Base-by-base conservation (phyloP, 2,113 vertebrate genomes). In the Lycaon pictus region DNA sequence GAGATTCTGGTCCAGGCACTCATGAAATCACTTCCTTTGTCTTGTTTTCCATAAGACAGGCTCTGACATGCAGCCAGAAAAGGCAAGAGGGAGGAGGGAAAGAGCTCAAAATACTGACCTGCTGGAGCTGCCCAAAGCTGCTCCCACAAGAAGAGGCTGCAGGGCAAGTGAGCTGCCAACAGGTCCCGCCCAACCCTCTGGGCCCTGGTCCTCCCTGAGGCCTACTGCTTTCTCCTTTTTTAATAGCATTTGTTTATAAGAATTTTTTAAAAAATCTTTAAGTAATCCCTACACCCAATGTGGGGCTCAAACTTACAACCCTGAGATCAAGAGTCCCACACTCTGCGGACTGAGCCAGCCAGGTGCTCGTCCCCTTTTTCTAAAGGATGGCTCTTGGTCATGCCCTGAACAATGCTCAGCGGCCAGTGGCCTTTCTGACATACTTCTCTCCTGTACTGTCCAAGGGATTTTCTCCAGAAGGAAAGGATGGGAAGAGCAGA, bases 21-120 rank as follows among this genome's bases (percentile, higher is more conserved):
- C 89, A 92, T 88, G 92, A 95, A 95, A 67, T 96, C 82, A 83
- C 93, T 95, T 93, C 93, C 93, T 97, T 86, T 96, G 77, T 95
- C 94, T 83, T 94, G 81, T 94, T 98, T 93, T 96, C 96, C 84
- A 55, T 48, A 74, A 88, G 85, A 65, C 83, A 72, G 79, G 74
- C 83, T 74, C 94, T 74, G 83, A 95, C 67, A 53, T 0, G 27
- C n/a, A 20, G 84, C 94, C 96, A 93, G 90, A 9, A 92, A 55
- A 90, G 74, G 93, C 74, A 9, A 63, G 3, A 48, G 32, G 37
- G 65, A 62, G 79, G 51, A 27, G 62, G 86, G 32, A 55, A 17
- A 13, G 29, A 13, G 29, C 43, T 19, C 0, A 37, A 43, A 77
- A 86, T 12, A n/a, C 58, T 5, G 35, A 55, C 53, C 71, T 12